Conservation (phyloP, 2,888 invertebrate genomes). For the Heliconius aoede region DNA sequence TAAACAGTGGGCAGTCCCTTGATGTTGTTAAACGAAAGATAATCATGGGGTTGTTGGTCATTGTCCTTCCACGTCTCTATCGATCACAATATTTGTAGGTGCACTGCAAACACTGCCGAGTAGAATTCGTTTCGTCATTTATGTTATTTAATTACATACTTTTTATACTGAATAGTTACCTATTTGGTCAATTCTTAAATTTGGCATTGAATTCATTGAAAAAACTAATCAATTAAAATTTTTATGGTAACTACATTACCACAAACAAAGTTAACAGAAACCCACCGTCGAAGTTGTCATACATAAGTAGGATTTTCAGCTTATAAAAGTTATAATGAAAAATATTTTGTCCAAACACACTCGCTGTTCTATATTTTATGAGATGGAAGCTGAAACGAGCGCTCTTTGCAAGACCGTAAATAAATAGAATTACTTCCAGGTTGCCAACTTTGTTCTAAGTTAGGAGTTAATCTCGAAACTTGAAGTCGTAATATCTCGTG, state of each 20-base stretch:
- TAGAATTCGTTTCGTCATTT: neutral
- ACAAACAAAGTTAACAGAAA: too few species aligned
- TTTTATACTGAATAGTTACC: neutral
- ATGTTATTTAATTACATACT: neutral
- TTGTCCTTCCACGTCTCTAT: conserved; percentile 67
- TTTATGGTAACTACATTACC: too few species aligned
- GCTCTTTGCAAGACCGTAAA: conserved; percentile 56
- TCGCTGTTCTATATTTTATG: conserved; percentile 29
- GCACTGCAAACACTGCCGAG: neutral
- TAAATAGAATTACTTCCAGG: conserved; percentile 65
- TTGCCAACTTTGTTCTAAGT: conserved; percentile 54
- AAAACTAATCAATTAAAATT: too few species aligned
- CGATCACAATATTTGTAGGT: conserved; percentile 31
- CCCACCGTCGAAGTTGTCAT: too few species aligned
- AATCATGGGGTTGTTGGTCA: conserved; percentile 69
- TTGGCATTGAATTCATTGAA: too few species aligned
- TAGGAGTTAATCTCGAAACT: conserved; percentile 59
- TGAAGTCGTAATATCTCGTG: conserved; percentile 50
- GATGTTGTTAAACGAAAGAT: conserved; percentile 57
- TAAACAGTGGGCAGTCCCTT: conserved; percentile 51
- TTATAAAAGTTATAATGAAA: neutral
- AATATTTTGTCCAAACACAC: neutral
- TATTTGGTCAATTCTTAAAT: too few species aligned
- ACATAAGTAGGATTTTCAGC: too few species aligned
- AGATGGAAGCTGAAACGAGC: conserved; percentile 51